These are phyloP conservation scores for Panagrolaimus sp. DNA, from an alignment of 1,140 invertebrate genomes.

Conservation along the genomic window DNA sequence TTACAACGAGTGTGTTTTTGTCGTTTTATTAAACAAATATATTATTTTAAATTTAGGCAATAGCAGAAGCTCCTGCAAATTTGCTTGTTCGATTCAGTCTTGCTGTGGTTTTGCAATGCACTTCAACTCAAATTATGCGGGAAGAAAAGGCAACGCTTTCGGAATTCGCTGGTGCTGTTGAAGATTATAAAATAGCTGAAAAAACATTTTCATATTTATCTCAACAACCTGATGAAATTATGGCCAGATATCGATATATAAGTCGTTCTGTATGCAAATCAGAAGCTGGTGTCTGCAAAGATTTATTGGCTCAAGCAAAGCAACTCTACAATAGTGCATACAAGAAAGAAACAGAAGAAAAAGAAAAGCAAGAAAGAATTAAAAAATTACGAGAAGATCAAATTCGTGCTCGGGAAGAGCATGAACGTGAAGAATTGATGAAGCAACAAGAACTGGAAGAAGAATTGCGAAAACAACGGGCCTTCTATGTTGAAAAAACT, in stretches of 20 bases:
- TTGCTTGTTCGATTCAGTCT: not conserved
- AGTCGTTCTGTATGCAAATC: not conserved
- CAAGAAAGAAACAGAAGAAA: not conserved
- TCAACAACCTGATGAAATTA: not conserved
- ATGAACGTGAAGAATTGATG: not conserved
- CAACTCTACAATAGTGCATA: not conserved
- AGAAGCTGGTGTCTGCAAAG: constrained; percentile 12
- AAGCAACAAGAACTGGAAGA: not conserved
- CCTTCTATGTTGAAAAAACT: not conserved
- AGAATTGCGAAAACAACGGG: not conserved
- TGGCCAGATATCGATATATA: constrained; percentile 4
- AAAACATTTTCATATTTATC: not conserved
- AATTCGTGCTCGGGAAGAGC: not conserved
- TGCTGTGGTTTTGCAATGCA: not conserved
- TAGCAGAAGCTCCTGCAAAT: not conserved
- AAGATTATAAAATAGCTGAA: constrained; percentile 9
- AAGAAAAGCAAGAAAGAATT: not conserved
- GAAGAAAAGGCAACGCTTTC: not conserved
- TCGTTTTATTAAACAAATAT: too few relatives aligned
- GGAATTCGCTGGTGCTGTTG: not conserved
- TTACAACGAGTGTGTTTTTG: not conserved
- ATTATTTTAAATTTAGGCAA: too few relatives aligned
- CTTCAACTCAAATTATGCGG: not conserved
- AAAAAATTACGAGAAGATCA: not conserved
- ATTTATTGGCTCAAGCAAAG: not conserved